Base-by-base conservation (phyloP, 2,113 vertebrate species). In the Pollachius pollachius region DNA sequence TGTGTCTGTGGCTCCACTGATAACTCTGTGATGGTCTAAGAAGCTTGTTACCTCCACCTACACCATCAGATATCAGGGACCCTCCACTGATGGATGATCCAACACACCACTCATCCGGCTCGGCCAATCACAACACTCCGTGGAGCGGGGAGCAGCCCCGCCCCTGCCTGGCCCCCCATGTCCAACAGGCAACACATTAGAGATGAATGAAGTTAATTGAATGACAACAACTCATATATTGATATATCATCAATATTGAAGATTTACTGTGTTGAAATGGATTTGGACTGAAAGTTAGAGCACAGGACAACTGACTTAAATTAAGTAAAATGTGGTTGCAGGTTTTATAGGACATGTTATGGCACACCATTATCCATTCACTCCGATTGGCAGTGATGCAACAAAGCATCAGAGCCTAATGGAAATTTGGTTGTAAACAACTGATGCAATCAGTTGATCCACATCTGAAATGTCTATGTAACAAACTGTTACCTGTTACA, bases 351-450 rank as follows among this genome's bases (percentile, higher is more conserved):
- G 66, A 73, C 66, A 8, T 75, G 74, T 79, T 64, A 75, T 78
- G 77, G 77, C 79, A 87, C 80, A 80, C 70, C 63, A 7, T 81
- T 74, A 82, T 87, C 82, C 66, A 67, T 87, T 89, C 70, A 75
- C 84, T 76, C 70, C 23, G 81, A 92, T 91, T 78, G 88, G 74
- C 85, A 89, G 64, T 92, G 92, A 93, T 91, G 91, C 91, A 92
- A 92, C 85, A 71, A 81, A 84, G 72, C 71, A 71, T 88, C 69
- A 84, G 79, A 70, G 89, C 77, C 87, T 88, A 87, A 89, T 75
- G 90, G 88, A 90, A 93, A 91, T 91, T 89, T 68, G 60, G 19
- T 83, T 69, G 91, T 93, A 92, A 93, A 93, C 92, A 93, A 93
- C 74, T 92, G 92, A 93, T 93, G 92, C 92, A 93, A 92, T 86